These are phyloP conservation scores for Thecocarcelia acutangulata DNA, from an alignment of 2,888 invertebrate genomes.

Conservation along the genomic window DNA sequence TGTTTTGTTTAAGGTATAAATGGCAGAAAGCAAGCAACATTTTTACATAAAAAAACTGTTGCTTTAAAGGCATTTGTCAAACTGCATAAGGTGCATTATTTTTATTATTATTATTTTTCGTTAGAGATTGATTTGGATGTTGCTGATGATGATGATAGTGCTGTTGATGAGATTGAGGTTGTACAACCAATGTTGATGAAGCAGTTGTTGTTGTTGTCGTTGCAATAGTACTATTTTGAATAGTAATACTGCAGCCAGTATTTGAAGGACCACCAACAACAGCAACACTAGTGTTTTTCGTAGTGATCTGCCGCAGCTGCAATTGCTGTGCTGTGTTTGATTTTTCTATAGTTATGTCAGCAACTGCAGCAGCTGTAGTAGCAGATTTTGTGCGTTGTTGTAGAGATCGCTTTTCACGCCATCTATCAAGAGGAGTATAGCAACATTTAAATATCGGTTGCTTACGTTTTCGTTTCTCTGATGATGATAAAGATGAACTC, in stretches of 20 bases:
- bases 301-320: slow-evolving; percentile 60
- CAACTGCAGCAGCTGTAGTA: slow-evolving; percentile 66
- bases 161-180: slow-evolving; percentile 39
- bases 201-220: slow-evolving; percentile 41
- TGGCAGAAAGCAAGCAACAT: slow-evolving; percentile 69
- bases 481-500: slow-evolving; percentile 73
- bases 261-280: slow-evolving; percentile 54
- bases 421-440: slow-evolving; percentile 80
- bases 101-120: slow-evolving; percentile 65
- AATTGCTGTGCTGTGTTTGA: slow-evolving; percentile 20
- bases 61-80: slow-evolving; percentile 71
- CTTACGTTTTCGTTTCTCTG: slow-evolving; percentile 73
- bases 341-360: slow-evolving; percentile 25
- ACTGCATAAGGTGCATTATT: slow-evolving; percentile 71
- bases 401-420: slow-evolving; percentile 77
- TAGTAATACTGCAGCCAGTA: slow-evolving; percentile 40
- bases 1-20: slow-evolving; percentile 67
- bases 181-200: slow-evolving; percentile 62
- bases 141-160: slow-evolving; percentile 34
- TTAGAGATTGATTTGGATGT: slow-evolving; percentile 49
- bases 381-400: slow-evolving; percentile 66
- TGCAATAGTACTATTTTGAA: slow-evolving; percentile 45
- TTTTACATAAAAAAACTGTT: slow-evolving; percentile 67
- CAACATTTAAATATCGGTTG: slow-evolving; percentile 81
- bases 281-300: slow-evolving; percentile 61